Evolutionary conservation across 2,888 invertebrate species (phyloP), one percentile per base, ranked within the genome.

Genomic region (Phaonia tiefii): DNA sequence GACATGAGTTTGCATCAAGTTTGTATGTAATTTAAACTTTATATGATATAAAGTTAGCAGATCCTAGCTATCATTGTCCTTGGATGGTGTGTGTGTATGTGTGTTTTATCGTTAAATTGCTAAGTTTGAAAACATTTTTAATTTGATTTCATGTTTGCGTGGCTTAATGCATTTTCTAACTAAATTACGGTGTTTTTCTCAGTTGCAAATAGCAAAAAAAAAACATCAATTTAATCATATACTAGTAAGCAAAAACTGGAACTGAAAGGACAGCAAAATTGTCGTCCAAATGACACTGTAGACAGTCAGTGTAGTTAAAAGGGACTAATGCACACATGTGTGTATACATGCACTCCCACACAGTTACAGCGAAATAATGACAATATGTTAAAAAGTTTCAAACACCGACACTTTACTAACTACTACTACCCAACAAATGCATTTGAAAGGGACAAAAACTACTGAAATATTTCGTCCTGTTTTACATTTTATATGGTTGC

Each of bases 91-190:
- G 17, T 51, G 31, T 51, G 13, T 42, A 58, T n/a, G n/a, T n/a
- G n/a, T n/a, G n/a, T n/a, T n/a, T n/a, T n/a, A n/a, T n/a, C n/a
- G n/a, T n/a, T n/a, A n/a, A n/a, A 37, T 58, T 51, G 75, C 63
- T 78, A 44, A 75, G 67, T 78, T 75, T 81, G 51, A 78, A 81
- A 81, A 75, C 72, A 75, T 72, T 78, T 81, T 66, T 81, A 78
- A 81, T 81, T 81, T 75, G 75, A 81, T 81, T 81, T 75, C 82
- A 82, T 82, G 80, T 83, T 82, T 78, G 80, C 82, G 79, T 75
- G 82, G 82, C 80, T 82, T 80, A 83, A 83, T 83, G 83, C 75
- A 83, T 82, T 83, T 83, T 83, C 82, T 80, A 83, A 83, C 78
- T 83, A 79, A 82, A 83, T 82, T 83, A 80, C 69, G 66, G 76